These are phyloP conservation scores for Ciconia nigra DNA, from an alignment of 2,797 vertebrate genomes.

Conservation along the genomic window DNA sequence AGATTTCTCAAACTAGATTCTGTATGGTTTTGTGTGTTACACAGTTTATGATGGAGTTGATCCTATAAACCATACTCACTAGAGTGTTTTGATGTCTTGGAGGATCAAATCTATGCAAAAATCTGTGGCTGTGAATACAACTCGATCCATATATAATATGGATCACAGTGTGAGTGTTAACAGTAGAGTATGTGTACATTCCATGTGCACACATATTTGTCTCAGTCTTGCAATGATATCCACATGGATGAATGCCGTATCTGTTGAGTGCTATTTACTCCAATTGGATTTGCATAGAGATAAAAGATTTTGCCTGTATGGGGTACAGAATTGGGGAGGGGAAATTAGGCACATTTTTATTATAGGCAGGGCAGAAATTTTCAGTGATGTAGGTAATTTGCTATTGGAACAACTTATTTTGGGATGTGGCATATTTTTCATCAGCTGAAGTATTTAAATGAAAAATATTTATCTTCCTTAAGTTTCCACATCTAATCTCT, in stretches of 20 bases:
- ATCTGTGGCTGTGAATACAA: background rate
- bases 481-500: background rate
- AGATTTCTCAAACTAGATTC: background rate
- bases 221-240: background rate
- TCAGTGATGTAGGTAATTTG: background rate
- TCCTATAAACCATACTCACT: background rate
- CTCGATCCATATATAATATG: background rate
- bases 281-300: background rate
- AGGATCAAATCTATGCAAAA: background rate
- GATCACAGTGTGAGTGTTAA: background rate
- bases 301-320: background rate
- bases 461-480: background rate
- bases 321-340: background rate
- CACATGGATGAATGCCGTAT: background rate
- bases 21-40: background rate
- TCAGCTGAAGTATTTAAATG: background rate
- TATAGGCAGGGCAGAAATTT: background rate
- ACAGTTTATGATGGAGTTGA: background rate
- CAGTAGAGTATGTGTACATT: background rate
- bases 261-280: background rate
- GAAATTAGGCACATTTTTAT: background rate
- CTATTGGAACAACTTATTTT: background rate
- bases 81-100: background rate
- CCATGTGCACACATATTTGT: rapidly evolving
- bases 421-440: background rate